A percentile compares a stretch with the other conserved stretches of the same genome.
Conservation (phyloP, 2,113 vertebrate species). For the Propithecus coquereli region DNA sequence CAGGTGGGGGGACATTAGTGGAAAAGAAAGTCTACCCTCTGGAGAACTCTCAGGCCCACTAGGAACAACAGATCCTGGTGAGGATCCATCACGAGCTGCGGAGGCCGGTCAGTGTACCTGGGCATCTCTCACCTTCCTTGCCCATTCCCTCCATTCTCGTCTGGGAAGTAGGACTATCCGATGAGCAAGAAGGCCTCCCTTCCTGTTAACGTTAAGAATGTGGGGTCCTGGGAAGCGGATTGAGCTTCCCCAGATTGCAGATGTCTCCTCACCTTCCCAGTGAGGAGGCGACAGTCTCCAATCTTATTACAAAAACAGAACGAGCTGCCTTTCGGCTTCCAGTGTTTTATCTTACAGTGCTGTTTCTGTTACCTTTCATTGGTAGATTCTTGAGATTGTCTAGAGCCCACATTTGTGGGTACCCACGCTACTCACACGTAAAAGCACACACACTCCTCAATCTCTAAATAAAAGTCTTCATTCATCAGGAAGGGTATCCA, state of each 20-base stretch:
- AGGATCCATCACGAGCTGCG: not conserved
- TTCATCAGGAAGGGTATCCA: not conserved
- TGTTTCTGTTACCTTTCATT: not conserved
- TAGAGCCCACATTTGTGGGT: not conserved
- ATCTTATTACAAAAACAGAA: not conserved
- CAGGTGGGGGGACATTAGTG: rapidly evolving
- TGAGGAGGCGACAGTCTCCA: not conserved
- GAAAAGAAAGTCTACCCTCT: not conserved
- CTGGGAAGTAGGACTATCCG: not conserved
- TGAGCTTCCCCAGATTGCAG: not conserved
- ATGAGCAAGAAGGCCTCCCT: not conserved
- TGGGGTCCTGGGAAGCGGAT: not conserved
- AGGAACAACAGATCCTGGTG: not conserved
- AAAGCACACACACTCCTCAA: not conserved
- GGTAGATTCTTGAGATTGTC: not conserved
- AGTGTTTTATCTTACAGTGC: not conserved
- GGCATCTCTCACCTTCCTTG: not conserved
- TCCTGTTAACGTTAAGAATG: not conserved
- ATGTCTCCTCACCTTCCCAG: not conserved
- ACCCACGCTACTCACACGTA: not conserved
- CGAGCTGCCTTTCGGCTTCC: not conserved
- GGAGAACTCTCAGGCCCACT: not conserved
- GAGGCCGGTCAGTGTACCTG: not conserved
- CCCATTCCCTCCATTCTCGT: not conserved
- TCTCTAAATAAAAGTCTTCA: not conserved